These are phyloP conservation scores for Ploceus nigricollis DNA, from an alignment of 2,113 vertebrate genomes.

Conservation along the genomic window DNA sequence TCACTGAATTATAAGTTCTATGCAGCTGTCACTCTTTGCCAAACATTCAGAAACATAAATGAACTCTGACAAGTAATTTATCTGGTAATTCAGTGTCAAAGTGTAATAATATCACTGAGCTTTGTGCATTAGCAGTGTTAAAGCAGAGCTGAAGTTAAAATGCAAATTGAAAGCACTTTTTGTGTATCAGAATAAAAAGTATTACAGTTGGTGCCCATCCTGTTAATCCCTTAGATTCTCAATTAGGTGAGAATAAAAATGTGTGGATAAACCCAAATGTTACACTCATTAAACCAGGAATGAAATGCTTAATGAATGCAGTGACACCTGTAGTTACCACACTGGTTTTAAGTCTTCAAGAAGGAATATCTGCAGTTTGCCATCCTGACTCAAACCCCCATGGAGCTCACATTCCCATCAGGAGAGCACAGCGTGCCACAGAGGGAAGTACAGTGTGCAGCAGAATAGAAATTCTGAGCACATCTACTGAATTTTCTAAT, in stretches of 20 bases:
- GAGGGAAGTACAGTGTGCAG: background rate
- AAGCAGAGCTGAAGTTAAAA: slow-evolving; percentile 51
- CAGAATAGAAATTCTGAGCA: background rate
- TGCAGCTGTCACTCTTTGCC: slow-evolving; percentile 67
- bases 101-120: slow-evolving; percentile 35
- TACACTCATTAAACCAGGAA: background rate
- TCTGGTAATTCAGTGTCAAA: slow-evolving; percentile 58
- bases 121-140: slow-evolving; percentile 12
- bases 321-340: background rate
- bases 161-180: slow-evolving; percentile 45
- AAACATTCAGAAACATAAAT: slow-evolving; percentile 66
- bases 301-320: background rate
- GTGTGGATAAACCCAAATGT: background rate
- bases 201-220: background rate
- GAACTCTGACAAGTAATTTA: slow-evolving; percentile 70
- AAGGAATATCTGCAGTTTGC: background rate
- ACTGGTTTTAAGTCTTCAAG: background rate
- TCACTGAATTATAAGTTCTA: slow-evolving; percentile 52
- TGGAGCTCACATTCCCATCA: background rate
- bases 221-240: background rate
- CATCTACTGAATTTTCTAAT: background rate
- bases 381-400: background rate
- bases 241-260: background rate
- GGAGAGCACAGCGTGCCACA: background rate
- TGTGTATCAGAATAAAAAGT: background rate